Evolutionary conservation across 2,113 vertebrate species (phyloP).

Genomic region (Marmota flaviventris): DNA sequence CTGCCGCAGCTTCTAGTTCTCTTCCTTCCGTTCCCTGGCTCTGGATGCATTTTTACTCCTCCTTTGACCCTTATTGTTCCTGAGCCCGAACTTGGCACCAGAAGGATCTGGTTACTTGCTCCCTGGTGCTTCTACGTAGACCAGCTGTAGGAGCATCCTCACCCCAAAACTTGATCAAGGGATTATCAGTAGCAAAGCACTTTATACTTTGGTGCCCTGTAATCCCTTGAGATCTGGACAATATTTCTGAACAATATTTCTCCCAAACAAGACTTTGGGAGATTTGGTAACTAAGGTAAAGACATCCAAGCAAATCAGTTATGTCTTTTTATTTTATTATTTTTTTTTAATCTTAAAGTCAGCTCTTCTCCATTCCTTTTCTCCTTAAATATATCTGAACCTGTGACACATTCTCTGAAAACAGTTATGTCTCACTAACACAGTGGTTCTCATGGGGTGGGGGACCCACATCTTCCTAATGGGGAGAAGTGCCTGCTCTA

Average conservation of each 20-base stretch:
- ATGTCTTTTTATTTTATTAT: neutral
- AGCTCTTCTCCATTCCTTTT: neutral
- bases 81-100: neutral
- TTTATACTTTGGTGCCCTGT: neutral
- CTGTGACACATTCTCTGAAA: neutral
- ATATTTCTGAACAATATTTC: slow-evolving; percentile 16
- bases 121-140: neutral
- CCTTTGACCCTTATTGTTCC: neutral
- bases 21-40: accelerated
- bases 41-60: neutral
- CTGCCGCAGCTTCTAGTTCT: accelerated
- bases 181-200: neutral
- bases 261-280: neutral
- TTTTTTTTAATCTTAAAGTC: slow-evolving; percentile 1
- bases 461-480: neutral
- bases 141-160: neutral
- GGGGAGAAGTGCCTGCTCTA: neutral
- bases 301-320: neutral
- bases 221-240: neutral
- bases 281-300: slow-evolving; percentile 13
- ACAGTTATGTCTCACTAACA: neutral
- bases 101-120: neutral
- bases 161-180: neutral
- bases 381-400: neutral
- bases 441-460: neutral